These are phyloP conservation scores for Acleris holmiana DNA, from an alignment of 2,888 invertebrate species.

Conservation along the genomic window DNA sequence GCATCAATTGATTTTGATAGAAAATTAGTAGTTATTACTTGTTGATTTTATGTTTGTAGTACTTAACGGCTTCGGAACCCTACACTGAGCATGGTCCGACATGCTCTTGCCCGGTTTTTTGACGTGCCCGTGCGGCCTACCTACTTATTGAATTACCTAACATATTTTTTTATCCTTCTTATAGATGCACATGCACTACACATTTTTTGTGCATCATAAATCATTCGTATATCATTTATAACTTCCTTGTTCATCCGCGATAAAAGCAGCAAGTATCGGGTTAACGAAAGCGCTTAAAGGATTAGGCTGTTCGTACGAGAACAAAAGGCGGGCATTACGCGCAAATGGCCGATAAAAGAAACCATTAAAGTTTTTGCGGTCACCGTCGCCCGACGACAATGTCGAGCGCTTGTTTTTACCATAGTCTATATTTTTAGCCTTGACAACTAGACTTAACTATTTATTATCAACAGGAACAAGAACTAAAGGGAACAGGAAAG, in stretches of 20 bases:
- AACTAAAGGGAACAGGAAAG: neutral
- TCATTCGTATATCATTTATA: too few relatives aligned
- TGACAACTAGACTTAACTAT: slow-evolving; percentile 10
- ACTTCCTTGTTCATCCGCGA: neutral
- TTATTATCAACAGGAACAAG: neutral
- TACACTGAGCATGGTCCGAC: too few relatives aligned
- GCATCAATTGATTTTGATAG: too few relatives aligned
- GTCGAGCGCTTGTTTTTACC: slow-evolving; percentile 57
- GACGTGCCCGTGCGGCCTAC: too few relatives aligned
- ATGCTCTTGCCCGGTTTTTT: too few relatives aligned
- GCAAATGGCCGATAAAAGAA: slow-evolving; percentile 72
- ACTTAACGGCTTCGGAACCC: too few relatives aligned
- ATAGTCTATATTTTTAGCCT: slow-evolving; percentile 42
- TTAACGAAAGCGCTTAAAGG: slow-evolving; percentile 54
- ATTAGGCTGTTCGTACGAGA: slow-evolving; percentile 52
- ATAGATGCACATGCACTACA: too few relatives aligned
- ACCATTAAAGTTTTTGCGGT: slow-evolving; percentile 70
- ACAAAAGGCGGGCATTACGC: slow-evolving; percentile 62
- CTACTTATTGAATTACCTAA: too few relatives aligned
- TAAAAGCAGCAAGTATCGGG: slow-evolving; percentile 33
- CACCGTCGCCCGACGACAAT: slow-evolving; percentile 56
- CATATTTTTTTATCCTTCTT: too few relatives aligned
- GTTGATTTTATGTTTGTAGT: too few relatives aligned
- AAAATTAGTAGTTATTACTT: too few relatives aligned
- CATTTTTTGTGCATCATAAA: neutral